A percentile compares a stretch with the other conserved stretches of the same genome.
Conservation (phyloP, 2,113 vertebrate genomes). For the Pygoscelis adeliae region DNA sequence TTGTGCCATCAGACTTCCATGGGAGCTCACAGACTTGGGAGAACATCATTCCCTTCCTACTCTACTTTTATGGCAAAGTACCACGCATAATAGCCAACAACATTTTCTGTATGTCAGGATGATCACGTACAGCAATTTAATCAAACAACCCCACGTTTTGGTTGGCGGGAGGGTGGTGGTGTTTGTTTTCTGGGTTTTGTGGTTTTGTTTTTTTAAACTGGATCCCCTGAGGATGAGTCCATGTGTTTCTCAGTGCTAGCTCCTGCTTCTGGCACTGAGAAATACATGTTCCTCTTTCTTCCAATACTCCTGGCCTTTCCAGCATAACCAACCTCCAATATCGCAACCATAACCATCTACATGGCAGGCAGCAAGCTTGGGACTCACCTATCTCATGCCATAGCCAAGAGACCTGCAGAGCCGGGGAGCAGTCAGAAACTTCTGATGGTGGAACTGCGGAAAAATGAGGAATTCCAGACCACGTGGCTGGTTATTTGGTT, state of each 20-base stretch:
- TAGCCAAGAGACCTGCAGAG: background rate
- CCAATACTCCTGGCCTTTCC: background rate
- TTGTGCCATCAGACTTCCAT: background rate
- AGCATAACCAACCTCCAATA: background rate
- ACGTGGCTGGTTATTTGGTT: background rate
- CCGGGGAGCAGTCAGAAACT: background rate
- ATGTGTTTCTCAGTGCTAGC: background rate
- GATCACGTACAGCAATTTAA: background rate
- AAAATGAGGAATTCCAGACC: background rate
- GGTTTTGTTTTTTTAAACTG: background rate
- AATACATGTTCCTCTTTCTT: background rate
- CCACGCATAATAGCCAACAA: fast-evolving
- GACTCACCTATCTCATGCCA: background rate
- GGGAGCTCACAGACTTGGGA: background rate
- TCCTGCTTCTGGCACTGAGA: background rate
- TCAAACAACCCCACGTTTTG: fast-evolving
- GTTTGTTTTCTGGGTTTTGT: background rate
- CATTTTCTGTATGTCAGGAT: background rate
- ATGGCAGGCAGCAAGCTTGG: background rate
- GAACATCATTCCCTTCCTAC: background rate
- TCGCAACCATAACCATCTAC: fast-evolving
- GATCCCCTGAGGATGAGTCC: background rate
- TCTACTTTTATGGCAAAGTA: background rate
- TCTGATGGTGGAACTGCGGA: background rate
- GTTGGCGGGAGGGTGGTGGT: too few species aligned